phyloP scores from a whole-genome alignment of 2,797 vertebrate genomes.

The Knipowitschia caucasica region DNA sequence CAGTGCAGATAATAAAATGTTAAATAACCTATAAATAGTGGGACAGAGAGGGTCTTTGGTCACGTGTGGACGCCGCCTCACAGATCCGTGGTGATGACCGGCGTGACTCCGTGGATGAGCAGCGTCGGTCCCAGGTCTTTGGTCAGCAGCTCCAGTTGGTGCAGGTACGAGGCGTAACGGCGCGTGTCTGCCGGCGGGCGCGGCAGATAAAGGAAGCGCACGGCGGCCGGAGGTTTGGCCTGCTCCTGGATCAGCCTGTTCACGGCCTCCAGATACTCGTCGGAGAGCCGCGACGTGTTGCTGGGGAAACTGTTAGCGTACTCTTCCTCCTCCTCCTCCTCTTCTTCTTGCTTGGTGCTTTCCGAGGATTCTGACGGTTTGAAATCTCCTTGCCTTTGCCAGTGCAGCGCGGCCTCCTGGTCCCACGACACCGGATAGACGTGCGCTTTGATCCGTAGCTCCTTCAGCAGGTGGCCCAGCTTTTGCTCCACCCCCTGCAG shows the following conservation, averaged over 20 bases:
- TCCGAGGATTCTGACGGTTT: neutral
- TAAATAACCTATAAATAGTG: slow-evolving; percentile 7
- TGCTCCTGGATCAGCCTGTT: slow-evolving; percentile 83
- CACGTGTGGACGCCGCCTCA: slow-evolving; percentile 36
- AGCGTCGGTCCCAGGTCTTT: slow-evolving; percentile 84
- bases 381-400: slow-evolving; percentile 75
- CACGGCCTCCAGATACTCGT: slow-evolving; percentile 82
- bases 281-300: slow-evolving; percentile 79
- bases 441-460: slow-evolving; percentile 84
- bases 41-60: neutral
- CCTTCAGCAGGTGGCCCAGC: slow-evolving; percentile 83
- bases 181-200: slow-evolving; percentile 84
- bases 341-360: slow-evolving; percentile 19
- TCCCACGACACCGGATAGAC: slow-evolving; percentile 85
- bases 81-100: slow-evolving; percentile 90
- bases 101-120: slow-evolving; percentile 88
- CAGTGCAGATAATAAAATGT: too few species aligned
- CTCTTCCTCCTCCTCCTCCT: slow-evolving; percentile 25
- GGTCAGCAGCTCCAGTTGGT: slow-evolving; percentile 85
- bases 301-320: slow-evolving; percentile 77
- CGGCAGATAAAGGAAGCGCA: slow-evolving; percentile 88
- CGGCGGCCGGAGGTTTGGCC: slow-evolving; percentile 63
- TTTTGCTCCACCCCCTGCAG: slow-evolving; percentile 81
- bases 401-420: slow-evolving; percentile 82
- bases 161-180: slow-evolving; percentile 80